Base-by-base conservation (phyloP, 2,113 vertebrate species). In the Podarcis raffonei region DNA sequence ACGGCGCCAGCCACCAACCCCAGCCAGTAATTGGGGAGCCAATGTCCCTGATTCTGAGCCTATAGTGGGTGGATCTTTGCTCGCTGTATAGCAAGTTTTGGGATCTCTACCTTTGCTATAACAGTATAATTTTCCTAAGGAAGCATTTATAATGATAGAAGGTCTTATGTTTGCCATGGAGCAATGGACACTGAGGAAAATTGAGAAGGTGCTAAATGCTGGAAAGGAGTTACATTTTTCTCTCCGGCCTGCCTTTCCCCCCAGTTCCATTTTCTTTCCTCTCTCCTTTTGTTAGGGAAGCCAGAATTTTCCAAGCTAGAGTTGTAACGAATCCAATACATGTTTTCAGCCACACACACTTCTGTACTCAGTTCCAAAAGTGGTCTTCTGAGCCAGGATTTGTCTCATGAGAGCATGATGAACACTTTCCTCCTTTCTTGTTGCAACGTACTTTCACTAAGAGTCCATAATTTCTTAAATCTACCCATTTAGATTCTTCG, bases 121-220 rank as follows among this genome's bases (percentile, higher is more conserved):
- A 62, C 20, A 23, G 20, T 81, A 57, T 74, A 8, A 1, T 77
- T 66, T 35, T 37, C 16, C 37, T 32, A 11, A 75, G 6, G 42
- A 20, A 22, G 18, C 9, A 74, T 53, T n/a, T 66, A 84, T 65
- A 18, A 77, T 66, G 39, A 25, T 79, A 37, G 48, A 59, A 86
- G 90, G 71, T 85, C 86, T 86, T 78, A 92, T 86, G 93, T 90
- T 92, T 27, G 53, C 85, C 94, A 86, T 88, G 81, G 88, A 86
- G 85, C 92, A 92, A 93, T 59, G 57, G 86, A 62, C 84, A 84
- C 69, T 91, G 81, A 88, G 71, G 93, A 95, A 95, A 96, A 91
- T 4, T 27, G 87, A 94, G 89, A 90, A 68, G 6, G 81, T 90
- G 90, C 39, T 86, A 71, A 94, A 87, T 81, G 77, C 89, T 94